A percentile compares a stretch with the other conserved stretches of the same genome.
These are phyloP conservation scores for Hydrozoanthus gracilis DNA, from an alignment of 92 coral and sea anemone species.

Conservation along the genomic window DNA sequence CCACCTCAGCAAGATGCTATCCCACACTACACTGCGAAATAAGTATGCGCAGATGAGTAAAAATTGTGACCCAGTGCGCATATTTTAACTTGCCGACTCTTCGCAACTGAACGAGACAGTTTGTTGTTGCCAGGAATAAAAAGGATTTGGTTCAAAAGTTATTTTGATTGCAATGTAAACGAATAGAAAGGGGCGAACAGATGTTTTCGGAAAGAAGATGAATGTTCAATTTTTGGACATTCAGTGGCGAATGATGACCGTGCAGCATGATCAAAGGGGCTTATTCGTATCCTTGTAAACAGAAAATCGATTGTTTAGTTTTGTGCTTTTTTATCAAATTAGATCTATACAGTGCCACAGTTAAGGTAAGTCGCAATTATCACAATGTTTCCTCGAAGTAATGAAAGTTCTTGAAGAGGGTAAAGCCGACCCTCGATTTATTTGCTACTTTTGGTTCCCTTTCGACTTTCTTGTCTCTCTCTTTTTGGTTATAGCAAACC, in stretches of 20 bases:
- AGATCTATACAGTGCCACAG: too few species aligned
- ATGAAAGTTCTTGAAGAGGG: too few species aligned
- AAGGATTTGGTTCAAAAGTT: not conserved
- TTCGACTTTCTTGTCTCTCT: too few species aligned
- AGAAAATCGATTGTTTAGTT: not conserved
- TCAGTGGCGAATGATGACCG: constrained; percentile 54
- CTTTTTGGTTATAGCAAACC: too few species aligned
- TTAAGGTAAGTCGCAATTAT: too few species aligned
- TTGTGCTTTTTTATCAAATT: not conserved
- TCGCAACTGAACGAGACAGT: constrained; percentile 38
- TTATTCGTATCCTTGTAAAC: constrained; percentile 97
- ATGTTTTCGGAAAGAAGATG: constrained; percentile 29
- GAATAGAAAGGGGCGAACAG: not conserved
- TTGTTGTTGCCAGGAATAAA: constrained; percentile 41
- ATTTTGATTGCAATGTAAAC: constrained; percentile 34
- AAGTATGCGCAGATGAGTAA: constrained; percentile 9
- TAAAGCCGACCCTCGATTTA: too few species aligned
- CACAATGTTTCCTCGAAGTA: too few species aligned
- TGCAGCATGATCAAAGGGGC: constrained; percentile 96
- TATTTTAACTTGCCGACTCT: not conserved
- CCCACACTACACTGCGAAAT: not conserved
- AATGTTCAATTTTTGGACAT: constrained; percentile 41
- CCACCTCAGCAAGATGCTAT: not conserved
- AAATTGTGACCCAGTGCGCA: constrained; percentile 15
- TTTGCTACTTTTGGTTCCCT: too few species aligned